phyloP scores from a whole-genome alignment of 2,888 invertebrate species.

The Meiosimyza platycephala region DNA sequence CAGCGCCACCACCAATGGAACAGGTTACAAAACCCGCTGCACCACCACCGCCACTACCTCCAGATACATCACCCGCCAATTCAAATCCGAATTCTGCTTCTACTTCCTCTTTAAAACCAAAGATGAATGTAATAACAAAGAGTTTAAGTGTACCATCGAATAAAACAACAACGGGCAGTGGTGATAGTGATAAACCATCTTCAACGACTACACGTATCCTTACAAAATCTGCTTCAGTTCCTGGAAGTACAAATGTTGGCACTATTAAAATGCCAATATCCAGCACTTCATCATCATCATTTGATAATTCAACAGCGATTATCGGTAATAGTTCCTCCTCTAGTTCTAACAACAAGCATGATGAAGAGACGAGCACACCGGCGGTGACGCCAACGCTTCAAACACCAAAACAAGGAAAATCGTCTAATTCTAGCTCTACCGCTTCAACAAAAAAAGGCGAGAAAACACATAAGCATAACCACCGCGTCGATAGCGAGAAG shows the following conservation, averaged over 20 bases:
- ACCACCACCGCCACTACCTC: conserved; percentile 43
- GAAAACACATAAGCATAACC: conserved; percentile 62
- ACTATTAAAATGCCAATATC: conserved; percentile 52
- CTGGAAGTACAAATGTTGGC: conserved; percentile 66
- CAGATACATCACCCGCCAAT: conserved; percentile 42
- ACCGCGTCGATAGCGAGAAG: conserved; percentile 58
- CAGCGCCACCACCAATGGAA: conserved; percentile 51
- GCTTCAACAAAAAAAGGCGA: conserved; percentile 51
- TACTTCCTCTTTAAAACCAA: conserved; percentile 58
- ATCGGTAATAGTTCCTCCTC: conserved; percentile 60
- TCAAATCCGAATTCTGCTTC: conserved; percentile 20
- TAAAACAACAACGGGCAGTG: conserved; percentile 36
- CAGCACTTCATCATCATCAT: conserved; percentile 39
- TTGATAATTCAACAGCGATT: conserved; percentile 46
- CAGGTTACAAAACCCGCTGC: conserved; percentile 42
- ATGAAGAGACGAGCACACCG: conserved; percentile 41
- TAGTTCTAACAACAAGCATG: conserved; percentile 36
- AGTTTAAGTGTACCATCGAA: conserved; percentile 62
- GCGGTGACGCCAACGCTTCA: conserved; percentile 37
- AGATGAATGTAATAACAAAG: conserved; percentile 59
- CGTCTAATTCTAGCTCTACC: conserved; percentile 36
- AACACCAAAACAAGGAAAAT: conserved; percentile 35
- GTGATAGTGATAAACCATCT: conserved; percentile 30
- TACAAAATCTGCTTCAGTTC: conserved; percentile 64
- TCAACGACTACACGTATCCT: conserved; percentile 49